Evolutionary conservation across 2,888 invertebrate genomes (phyloP).

Genomic region (Tetramorium bicarinatum): DNA sequence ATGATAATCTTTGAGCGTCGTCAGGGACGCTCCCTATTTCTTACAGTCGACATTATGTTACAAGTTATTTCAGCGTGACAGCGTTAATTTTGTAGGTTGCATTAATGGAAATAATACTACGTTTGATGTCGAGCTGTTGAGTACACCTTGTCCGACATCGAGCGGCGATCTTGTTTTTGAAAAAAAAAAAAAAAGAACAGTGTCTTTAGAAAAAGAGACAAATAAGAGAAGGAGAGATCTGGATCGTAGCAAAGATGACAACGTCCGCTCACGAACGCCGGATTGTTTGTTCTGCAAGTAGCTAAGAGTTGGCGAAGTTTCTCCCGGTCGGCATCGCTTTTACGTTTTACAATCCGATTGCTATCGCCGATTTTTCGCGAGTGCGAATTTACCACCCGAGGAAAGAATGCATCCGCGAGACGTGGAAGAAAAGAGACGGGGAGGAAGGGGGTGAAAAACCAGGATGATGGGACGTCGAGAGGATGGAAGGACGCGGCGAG

Average conservation of each 20-base stretch:
- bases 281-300: constrained; percentile 49
- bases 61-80: constrained; percentile 3
- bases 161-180: not conserved
- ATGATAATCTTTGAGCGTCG: not conserved
- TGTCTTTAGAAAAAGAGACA: not conserved
- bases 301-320: constrained; percentile 38
- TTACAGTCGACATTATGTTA: not conserved
- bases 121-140: not conserved
- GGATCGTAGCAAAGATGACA: constrained; percentile 14
- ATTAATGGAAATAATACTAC: constrained; percentile 33
- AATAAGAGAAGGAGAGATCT: constrained; percentile 33
- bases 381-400: constrained; percentile 23
- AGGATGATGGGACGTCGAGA: constrained; percentile 54
- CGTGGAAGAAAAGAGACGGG: constrained; percentile 21
- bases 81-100: constrained; percentile 35
- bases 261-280: constrained; percentile 14
- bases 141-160: constrained; percentile 29
- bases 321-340: not conserved
- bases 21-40: not conserved
- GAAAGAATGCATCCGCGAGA: constrained; percentile 23
- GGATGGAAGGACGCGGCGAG: constrained; percentile 60
- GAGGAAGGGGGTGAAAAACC: not conserved
- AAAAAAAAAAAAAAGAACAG: constrained; percentile 14
- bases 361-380: constrained; percentile 36
- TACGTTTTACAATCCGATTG: constrained; percentile 29